Evolutionary conservation across 2,888 invertebrate species (phyloP).

Genomic region (Hypomecis punctinalis): DNA sequence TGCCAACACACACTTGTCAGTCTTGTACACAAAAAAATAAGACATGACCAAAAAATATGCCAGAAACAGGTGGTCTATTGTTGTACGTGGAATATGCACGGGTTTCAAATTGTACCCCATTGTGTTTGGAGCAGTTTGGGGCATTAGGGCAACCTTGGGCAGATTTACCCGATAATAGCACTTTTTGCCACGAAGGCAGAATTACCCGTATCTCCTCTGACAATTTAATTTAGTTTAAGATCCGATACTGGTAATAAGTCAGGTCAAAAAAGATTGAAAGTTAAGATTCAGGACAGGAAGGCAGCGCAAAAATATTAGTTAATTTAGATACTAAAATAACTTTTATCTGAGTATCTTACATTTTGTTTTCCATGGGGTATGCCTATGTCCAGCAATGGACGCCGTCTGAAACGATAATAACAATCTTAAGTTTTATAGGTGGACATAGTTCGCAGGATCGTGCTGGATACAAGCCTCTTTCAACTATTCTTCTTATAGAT

Average conservation of each 20-base stretch:
- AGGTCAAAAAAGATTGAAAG: too few species aligned
- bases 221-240: constrained; percentile 12
- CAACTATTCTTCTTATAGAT: too few species aligned
- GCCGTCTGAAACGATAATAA: too few species aligned
- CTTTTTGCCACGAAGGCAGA: constrained; percentile 6
- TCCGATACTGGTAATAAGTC: background rate
- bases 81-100: constrained; percentile 63
- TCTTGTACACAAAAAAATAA: constrained; percentile 46
- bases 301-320: too few species aligned
- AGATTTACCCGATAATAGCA: constrained; percentile 38
- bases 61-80: constrained; percentile 67
- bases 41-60: constrained; percentile 47
- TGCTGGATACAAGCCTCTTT: too few species aligned
- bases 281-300: too few species aligned
- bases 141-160: constrained; percentile 56
- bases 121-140: constrained; percentile 45
- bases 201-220: constrained; percentile 9
- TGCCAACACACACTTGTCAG: constrained; percentile 37
- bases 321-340: too few species aligned
- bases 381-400: too few species aligned
- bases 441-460: too few species aligned
- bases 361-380: too few species aligned
- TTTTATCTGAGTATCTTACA: too few species aligned
- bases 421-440: too few species aligned
- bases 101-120: constrained; percentile 52